Evolutionary conservation across 2,113 vertebrate species (phyloP), one percentile per base, ranked within the genome.

Genomic region (Donacobius atricapilla): DNA sequence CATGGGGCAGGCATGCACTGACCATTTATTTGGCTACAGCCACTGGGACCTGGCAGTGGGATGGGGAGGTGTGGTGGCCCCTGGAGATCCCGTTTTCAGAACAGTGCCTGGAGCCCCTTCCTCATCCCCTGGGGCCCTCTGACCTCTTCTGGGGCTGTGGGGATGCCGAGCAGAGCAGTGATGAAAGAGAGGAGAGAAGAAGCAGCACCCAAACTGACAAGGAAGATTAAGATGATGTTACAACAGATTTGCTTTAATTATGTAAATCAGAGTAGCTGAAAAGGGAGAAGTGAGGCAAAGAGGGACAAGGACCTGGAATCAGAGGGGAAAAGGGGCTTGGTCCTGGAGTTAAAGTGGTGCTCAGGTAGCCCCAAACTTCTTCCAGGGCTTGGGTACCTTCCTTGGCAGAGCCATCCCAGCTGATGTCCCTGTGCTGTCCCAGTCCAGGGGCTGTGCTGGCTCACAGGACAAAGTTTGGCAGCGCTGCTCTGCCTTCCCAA

Each of bases 141-240:
- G 8, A 31, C 13, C 48, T 2, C 0, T 1, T 7, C 28, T 53
- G 44, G 39, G 25, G 53, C 64, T 56, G 45, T 37, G 81, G 0
- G 5, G 45, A 12, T 57, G 77, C 72, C 87, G 56, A 73, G 64
- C 57, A 51, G 63, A 51, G 53, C 66, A 50, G 50, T 4, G 63
- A 15, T 63, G 75, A 21, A 89, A 47, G 1, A 48, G 48, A 63
- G 48, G 10, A 70, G 35, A 76, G 47, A 19, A 80, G 79, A 66
- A 25, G 45, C 68, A 65, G 50, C 42, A 22, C 10, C 21, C 2
- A 0, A 47, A 50, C 8, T 23, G 19, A 31, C 44, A 68, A 71
- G 37, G 71, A 23, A 22, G 37, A n/a, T 65, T 65, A 45, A 33
- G 51, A 40, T 47, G 64, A n/a, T 63, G 16, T 72, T 90, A 72